These are phyloP conservation scores for Pocillopora meandrina DNA, from an alignment of 92 coral and sea anemone genomes.

Conservation along the genomic window DNA sequence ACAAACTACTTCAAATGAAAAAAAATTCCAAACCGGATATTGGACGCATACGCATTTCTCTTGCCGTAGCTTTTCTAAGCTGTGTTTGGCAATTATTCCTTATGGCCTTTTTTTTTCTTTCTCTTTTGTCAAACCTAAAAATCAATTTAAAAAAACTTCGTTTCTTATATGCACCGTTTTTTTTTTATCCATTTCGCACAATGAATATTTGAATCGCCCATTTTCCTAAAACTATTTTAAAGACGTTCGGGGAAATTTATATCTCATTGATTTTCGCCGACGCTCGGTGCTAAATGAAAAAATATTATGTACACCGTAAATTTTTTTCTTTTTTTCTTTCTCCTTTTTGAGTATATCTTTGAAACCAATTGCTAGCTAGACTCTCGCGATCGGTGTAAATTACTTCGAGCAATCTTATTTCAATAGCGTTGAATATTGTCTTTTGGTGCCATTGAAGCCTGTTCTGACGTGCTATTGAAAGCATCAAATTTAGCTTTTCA, in stretches of 20 bases:
- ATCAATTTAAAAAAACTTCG: no score
- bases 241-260: no score
- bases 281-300: no score
- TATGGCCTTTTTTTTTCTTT: not conserved
- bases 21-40: conserved; percentile 7
- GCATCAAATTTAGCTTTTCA: not conserved
- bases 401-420: not conserved
- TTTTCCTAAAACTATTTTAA: no score
- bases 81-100: not conserved
- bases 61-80: not conserved
- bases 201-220: no score
- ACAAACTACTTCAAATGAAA: not conserved
- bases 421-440: conserved; percentile 1
- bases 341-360: not conserved
- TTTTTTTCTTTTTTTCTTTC: not conserved
- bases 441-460: not conserved
- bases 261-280: no score
- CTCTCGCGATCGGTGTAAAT: not conserved
- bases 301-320: no score
- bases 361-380: not conserved
- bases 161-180: no score
- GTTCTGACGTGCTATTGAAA: not conserved
- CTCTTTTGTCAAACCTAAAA: not conserved
- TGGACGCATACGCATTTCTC: not conserved
- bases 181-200: no score